Base-by-base conservation (phyloP, 2,113 vertebrate genomes). In the Semnornis frantzii region DNA sequence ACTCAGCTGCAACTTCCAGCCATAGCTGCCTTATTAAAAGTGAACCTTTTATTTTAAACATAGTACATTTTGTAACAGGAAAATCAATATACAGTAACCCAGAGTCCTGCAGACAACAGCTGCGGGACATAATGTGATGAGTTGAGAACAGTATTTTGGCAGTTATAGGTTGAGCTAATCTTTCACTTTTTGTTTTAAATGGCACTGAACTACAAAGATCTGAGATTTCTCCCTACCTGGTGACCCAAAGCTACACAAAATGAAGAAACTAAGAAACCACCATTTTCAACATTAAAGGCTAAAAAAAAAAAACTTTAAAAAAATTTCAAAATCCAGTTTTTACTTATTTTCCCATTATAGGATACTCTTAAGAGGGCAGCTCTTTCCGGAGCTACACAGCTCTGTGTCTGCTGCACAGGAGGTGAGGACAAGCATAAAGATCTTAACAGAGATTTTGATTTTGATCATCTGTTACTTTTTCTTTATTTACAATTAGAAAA, bases 1-100 rank as follows among this genome's bases (percentile, higher is more conserved):
- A 74, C 37, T 64, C 68, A 71, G 79, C 83, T 92, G 85, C 76
- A 81, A 30, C 39, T 52, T 74, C 25, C 72, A 55, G 44, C 55
- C 73, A 62, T 68, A 75, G 82, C 58, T 75, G 90, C 70, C 27
- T 75, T 65, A 79, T 86, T 94, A 81, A 94, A 91, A 75, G 69
- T 50, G 73, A 86, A 65, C 30, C 12, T 88, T 92, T 94, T 93
- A 52, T 86, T 94, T 91, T 81, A 95, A 97, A 95, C 65, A 62
- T 54, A 39, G 91, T 72, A 97, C 94, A 92, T 77, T 95, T 87
- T 95, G 93, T 92, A 92, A 92, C 79, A 86, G 87, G 69, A 85
- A 93, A 86, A 93, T 93, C 96, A 91, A 94, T 94, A 63, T 17
- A 84, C 69, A 85, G 76, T 46, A 91, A 87, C 69, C 24, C 54